These are phyloP conservation scores for Leptatherina wallacei DNA, from an alignment of 2,797 vertebrate species.

Conservation along the genomic window DNA sequence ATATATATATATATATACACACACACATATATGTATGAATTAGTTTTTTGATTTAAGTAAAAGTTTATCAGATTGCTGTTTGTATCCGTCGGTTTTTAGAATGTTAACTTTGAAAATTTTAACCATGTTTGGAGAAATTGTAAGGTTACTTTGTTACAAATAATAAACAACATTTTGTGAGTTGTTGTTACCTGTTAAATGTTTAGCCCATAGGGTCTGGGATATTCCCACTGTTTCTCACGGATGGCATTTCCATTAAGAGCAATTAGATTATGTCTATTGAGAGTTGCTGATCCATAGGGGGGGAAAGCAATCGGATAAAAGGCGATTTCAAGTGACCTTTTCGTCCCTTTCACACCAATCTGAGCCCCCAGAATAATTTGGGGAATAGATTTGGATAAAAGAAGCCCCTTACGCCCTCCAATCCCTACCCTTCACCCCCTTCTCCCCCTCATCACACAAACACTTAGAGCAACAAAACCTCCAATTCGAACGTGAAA, in stretches of 20 bases:
- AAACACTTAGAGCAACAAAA: conserved; percentile 87
- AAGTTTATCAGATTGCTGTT: background rate
- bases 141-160: conserved; percentile 32
- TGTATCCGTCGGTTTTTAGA: conserved; percentile 9
- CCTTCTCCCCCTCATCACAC: conserved; percentile 87
- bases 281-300: conserved; percentile 96
- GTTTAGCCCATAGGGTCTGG: conserved; percentile 56
- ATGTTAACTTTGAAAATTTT: conserved; percentile 24
- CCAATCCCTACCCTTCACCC: conserved; percentile 46
- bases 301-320: conserved; percentile 89
- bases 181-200: conserved; percentile 52
- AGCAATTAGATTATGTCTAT: conserved; percentile 95
- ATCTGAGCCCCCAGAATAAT: conserved; percentile 92
- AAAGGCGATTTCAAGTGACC: conserved; percentile 98
- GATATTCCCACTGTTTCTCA: conserved; percentile 82
- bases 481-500: conserved; percentile 72
- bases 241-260: conserved; percentile 89
- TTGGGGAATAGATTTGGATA: conserved; percentile 90
- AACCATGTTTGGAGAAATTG: background rate
- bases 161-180: conserved; percentile 27
- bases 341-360: conserved; percentile 95
- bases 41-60: no score
- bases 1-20: no score
- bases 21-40: no score
- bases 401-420: conserved; percentile 77